A percentile compares a stretch with the other conserved stretches of the same genome.
These are phyloP conservation scores for Diarsia dahlii DNA, from an alignment of 2,888 invertebrate species.

Conservation along the genomic window DNA sequence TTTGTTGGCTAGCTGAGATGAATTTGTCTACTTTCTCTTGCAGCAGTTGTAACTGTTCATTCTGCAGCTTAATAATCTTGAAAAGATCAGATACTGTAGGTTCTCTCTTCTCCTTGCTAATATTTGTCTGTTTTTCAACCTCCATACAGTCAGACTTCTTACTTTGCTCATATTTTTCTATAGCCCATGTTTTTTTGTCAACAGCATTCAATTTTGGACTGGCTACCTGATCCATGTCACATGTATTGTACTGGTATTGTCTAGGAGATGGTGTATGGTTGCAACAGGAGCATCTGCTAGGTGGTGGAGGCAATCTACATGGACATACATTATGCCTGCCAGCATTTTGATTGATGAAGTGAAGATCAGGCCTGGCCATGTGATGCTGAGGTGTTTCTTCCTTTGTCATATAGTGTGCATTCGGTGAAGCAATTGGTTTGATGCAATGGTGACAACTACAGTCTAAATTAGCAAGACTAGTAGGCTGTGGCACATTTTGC, in stretches of 20 bases:
- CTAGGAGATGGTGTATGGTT: slow-evolving; percentile 38
- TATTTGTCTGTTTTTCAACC: slow-evolving; percentile 77
- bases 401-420: not conserved
- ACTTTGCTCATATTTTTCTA: slow-evolving; percentile 81
- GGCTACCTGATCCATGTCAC: slow-evolving; percentile 49
- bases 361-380: slow-evolving; percentile 1
- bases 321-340: slow-evolving; percentile 47
- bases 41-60: slow-evolving; percentile 92
- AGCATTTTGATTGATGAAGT: slow-evolving; percentile 41
- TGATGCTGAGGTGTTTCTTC: slow-evolving; percentile 10
- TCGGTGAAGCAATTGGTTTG: slow-evolving; percentile 57
- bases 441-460: slow-evolving; percentile 82
- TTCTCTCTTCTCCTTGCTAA: slow-evolving; percentile 85
- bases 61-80: slow-evolving; percentile 92
- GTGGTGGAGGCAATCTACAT: slow-evolving; percentile 60
- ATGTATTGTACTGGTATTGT: slow-evolving; percentile 55
- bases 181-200: slow-evolving; percentile 82
- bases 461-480: slow-evolving; percentile 50
- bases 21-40: slow-evolving; percentile 92
- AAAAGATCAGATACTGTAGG: slow-evolving; percentile 91
- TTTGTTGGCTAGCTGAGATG: slow-evolving; percentile 75
- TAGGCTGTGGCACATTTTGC: slow-evolving; percentile 16
- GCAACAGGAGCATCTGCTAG: slow-evolving; percentile 64
- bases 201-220: slow-evolving; percentile 74
- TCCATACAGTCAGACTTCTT: slow-evolving; percentile 74